Evolutionary conservation across 2,888 invertebrate genomes (phyloP), one percentile per base, ranked within the genome.

Genomic region (Cheilosia scutellata): DNA sequence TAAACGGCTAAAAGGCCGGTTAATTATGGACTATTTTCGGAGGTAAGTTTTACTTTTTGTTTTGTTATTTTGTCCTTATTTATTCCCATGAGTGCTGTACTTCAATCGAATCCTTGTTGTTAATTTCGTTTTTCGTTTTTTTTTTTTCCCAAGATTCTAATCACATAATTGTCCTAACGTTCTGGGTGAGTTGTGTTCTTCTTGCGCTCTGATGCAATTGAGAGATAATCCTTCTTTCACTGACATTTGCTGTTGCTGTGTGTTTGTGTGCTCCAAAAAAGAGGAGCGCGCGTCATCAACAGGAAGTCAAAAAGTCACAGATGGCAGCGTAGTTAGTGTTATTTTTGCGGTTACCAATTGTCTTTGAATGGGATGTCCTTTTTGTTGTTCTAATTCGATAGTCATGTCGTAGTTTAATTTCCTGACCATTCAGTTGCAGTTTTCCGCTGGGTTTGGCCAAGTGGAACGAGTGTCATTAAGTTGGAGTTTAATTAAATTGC

Each of bases 401-500:
- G 33, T 33, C 16, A 37, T 51, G 60, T 37, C 16, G 47, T 57
- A 58, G 37, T 65, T 74, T 20, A 40, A 57, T 74, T 75, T 70
- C 42, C 65, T 75, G 68, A 75, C 58, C 40, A 79, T 79, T 78
- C 51, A 29, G 62, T 74, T 83, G 78, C 63, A 78, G 68, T 74
- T 77, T 70, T 72, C 20, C 51, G 44, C 51, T 25, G 62, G 0
- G 20, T 37, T 70, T 57, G 58, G 20, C 76, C 84, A 60, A 76
- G 65, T 84, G 75, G 84, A 84, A 84, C 84, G 84, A 55, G 63
- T 66, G 71, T 84, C 84, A 84, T 84, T 84, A 84, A 37, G 75
- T 71, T 55, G 71, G 31, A 42, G 80, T 84, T 71, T 80, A 84
- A 80, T 76, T 84, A 76, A 80, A 84, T 70, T 79, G 70, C n/a